These are phyloP conservation scores for Periparus ater DNA, from an alignment of 2,797 vertebrate species.

Conservation along the genomic window DNA sequence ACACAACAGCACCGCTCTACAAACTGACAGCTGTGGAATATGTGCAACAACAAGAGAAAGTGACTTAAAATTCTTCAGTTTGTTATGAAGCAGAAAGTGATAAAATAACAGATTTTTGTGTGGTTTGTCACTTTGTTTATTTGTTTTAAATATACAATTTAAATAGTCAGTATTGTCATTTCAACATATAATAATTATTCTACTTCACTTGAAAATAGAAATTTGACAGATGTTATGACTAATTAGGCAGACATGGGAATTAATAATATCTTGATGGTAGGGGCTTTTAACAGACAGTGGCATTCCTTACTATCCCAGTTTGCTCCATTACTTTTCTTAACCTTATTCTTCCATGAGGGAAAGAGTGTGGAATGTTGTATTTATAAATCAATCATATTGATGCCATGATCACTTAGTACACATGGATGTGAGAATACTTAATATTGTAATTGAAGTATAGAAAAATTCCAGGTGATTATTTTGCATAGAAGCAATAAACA, in stretches of 20 bases:
- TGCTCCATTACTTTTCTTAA: not conserved
- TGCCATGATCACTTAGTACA: not conserved
- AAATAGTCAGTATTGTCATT: not conserved
- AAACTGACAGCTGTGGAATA: not conserved
- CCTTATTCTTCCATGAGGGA: not conserved
- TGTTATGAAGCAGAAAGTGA: not conserved
- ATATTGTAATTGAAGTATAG: not conserved
- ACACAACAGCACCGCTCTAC: not conserved
- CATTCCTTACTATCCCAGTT: not conserved
- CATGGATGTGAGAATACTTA: not conserved
- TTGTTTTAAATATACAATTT: not conserved
- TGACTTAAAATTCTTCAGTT: not conserved
- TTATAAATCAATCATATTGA: not conserved
- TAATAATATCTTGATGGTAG: not conserved
- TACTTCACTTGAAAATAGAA: not conserved
- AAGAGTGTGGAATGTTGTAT: not conserved
- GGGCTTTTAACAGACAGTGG: not conserved
- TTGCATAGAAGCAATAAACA: not conserved
- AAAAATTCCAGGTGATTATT: not conserved
- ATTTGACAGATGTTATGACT: conserved; percentile 19
- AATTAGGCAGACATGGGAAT: not conserved
- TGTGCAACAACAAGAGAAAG: not conserved
- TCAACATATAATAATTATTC: not conserved
- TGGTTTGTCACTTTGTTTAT: not conserved
- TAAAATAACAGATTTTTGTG: not conserved